Percentiles rank a stretch among this genome's conserved stretches.
These are phyloP conservation scores for Cyclophora punctaria DNA, from an alignment of 2,888 invertebrate genomes.

Conservation along the genomic window DNA sequence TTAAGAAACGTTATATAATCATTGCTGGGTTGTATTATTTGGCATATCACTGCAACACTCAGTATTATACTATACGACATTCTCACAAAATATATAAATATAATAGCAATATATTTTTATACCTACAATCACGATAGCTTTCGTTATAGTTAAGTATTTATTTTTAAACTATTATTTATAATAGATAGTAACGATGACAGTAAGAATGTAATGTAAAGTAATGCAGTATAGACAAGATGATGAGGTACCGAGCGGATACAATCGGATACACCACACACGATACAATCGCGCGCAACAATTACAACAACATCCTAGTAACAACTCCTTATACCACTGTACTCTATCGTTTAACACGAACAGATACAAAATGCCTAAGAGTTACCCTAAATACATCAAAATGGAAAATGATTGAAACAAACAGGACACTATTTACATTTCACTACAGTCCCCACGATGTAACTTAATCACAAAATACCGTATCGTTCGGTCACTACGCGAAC, in stretches of 20 bases:
- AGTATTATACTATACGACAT: conserved; percentile 41
- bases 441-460: conserved; percentile 56
- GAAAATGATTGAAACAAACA: conserved; percentile 57
- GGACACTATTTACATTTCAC: conserved; percentile 51
- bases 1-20: conserved; percentile 68
- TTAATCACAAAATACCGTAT: conserved; percentile 37
- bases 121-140: conserved; percentile 4
- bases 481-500: conserved; percentile 40
- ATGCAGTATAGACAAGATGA: background rate
- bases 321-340: conserved; percentile 44
- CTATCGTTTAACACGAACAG: conserved; percentile 52
- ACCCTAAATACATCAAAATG: conserved; percentile 71
- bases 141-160: conserved; percentile 5
- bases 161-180: background rate
- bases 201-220: background rate
- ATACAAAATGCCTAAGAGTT: conserved; percentile 66
- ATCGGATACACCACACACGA: conserved; percentile 18
- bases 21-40: conserved; percentile 69
- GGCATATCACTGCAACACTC: conserved; percentile 72
- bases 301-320: conserved; percentile 53
- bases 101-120: conserved; percentile 21
- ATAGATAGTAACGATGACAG: background rate
- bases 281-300: conserved; percentile 47
- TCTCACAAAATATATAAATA: conserved; percentile 38
- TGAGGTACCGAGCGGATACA: background rate